phyloP scores from a whole-genome alignment of 2,113 vertebrate genomes.

The Myiagra hebetior region DNA sequence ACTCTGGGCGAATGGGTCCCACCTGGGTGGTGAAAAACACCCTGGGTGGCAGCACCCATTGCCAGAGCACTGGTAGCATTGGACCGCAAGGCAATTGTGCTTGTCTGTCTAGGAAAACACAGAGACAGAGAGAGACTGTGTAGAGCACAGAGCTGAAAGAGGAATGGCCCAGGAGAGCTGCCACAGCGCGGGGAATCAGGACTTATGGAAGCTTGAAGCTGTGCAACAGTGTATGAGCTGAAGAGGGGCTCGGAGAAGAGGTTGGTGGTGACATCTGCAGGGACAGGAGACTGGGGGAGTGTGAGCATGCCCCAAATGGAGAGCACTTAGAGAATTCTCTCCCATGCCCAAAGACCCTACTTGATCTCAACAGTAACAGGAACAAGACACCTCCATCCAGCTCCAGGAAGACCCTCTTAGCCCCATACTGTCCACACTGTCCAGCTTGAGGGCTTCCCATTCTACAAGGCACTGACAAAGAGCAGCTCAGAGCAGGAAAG shows the following conservation, averaged over 20 bases:
- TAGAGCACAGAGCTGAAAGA: background rate
- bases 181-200: background rate
- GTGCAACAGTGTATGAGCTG: background rate
- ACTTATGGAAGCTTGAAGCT: background rate
- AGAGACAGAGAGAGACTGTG: background rate
- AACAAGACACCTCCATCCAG: background rate
- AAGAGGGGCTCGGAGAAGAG: background rate
- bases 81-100: background rate
- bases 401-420: background rate
- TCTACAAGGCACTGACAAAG: background rate
- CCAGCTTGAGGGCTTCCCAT: fast-evolving
- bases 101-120: background rate
- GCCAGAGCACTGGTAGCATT: background rate
- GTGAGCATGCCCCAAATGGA: fast-evolving
- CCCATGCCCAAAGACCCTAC: background rate
- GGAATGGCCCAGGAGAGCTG: background rate
- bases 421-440: no score
- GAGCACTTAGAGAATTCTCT: background rate
- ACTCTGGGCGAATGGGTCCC: fast-evolving
- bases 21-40: background rate
- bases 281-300: background rate
- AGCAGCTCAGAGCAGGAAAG: background rate
- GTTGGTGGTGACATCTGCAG: background rate
- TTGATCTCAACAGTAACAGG: background rate
- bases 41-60: background rate